These are phyloP conservation scores for Pinna nobilis DNA, from an alignment of 1,140 invertebrate genomes.

Conservation along the genomic window DNA sequence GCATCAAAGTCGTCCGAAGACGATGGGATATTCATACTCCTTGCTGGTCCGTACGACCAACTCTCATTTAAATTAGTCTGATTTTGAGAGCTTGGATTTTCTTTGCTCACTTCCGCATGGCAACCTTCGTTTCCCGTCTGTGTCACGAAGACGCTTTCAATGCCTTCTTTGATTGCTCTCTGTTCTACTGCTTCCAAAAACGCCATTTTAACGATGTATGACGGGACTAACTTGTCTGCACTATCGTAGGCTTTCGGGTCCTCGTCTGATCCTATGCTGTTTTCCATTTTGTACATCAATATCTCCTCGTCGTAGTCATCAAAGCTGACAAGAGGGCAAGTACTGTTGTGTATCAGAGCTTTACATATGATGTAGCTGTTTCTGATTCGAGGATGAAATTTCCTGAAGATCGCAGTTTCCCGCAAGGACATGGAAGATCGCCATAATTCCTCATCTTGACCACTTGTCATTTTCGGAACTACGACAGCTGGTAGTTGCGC, in stretches of 20 bases:
- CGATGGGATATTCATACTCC: background rate
- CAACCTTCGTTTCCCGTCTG: background rate
- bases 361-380: conserved; percentile 25
- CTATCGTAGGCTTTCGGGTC: background rate
- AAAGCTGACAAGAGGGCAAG: conserved; percentile 16
- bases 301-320: conserved; percentile 7
- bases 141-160: background rate
- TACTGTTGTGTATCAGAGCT: conserved; percentile 3
- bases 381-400: conserved; percentile 2
- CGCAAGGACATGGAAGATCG: conserved; percentile 17
- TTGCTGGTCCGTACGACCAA: background rate
- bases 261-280: background rate
- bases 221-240: conserved; percentile 4
- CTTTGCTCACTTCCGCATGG: conserved; percentile 7
- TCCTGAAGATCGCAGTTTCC: conserved; percentile 27
- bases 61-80: background rate
- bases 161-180: background rate
- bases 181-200: conserved; percentile 24
- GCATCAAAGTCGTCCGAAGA: conserved; percentile 4
- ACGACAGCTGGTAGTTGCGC: conserved; percentile 3
- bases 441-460: conserved; percentile 13
- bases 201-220: conserved; percentile 31
- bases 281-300: background rate
- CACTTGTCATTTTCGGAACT: conserved; percentile 22
- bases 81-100: background rate